phyloP scores from a whole-genome alignment of 1,140 invertebrate species.

The Drosophila saltans region DNA sequence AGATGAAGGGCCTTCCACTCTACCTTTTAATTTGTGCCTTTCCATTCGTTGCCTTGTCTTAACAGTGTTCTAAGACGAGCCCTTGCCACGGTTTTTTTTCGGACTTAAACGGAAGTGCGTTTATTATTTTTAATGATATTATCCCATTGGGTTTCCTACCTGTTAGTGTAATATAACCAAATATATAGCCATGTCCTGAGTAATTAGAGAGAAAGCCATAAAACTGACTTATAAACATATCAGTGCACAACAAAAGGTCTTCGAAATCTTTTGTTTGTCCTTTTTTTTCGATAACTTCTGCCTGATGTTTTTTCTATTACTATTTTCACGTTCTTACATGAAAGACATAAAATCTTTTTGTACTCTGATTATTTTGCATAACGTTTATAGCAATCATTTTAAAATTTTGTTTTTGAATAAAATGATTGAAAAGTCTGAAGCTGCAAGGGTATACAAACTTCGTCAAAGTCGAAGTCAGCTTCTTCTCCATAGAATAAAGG shows the following conservation, averaged over 20 bases:
- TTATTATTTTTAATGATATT: constrained; percentile 82
- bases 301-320: no score
- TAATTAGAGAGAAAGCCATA: constrained; percentile 26
- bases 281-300: neutral
- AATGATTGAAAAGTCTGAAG: no score
- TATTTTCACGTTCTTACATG: no score
- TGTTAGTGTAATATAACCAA: neutral
- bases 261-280: neutral
- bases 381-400: no score
- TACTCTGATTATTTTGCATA: no score
- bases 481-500: no score
- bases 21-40: constrained; percentile 75
- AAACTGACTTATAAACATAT: neutral
- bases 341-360: no score
- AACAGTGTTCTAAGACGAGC: constrained; percentile 70
- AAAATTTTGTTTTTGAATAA: no score
- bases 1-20: constrained; percentile 23
- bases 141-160: constrained; percentile 58
- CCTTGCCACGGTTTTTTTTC: constrained; percentile 27
- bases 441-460: no score
- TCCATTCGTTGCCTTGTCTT: constrained; percentile 59
- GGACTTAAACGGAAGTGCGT: constrained; percentile 70
- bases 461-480: no score
- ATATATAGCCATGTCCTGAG: neutral
- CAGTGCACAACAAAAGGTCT: neutral